Conservation (phyloP, 2,797 vertebrate species). For the Delichon dasypus region DNA sequence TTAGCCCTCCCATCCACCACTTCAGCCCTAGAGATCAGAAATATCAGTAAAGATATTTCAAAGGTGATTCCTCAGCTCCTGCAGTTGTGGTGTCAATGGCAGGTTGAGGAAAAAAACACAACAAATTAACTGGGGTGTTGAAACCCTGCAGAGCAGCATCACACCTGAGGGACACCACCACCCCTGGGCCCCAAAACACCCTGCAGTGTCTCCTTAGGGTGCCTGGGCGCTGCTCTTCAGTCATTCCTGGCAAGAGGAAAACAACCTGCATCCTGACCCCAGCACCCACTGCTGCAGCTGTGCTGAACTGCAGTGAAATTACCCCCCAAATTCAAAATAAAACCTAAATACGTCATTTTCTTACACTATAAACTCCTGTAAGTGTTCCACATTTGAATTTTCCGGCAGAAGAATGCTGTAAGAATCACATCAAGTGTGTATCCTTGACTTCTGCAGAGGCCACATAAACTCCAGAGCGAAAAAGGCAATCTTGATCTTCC, state of each 20-base stretch:
- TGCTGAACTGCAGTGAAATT: background rate
- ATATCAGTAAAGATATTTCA: background rate
- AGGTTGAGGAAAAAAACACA: background rate
- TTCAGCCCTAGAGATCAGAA: background rate
- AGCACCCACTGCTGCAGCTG: background rate
- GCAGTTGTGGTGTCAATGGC: background rate
- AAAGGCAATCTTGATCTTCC: background rate
- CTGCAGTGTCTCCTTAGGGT: background rate
- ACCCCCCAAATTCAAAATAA: background rate
- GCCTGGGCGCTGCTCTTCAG: background rate
- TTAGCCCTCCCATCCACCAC: background rate
- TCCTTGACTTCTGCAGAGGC: background rate
- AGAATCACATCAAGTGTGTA: background rate
- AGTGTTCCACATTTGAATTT: background rate
- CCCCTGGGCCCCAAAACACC: background rate
- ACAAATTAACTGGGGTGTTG: background rate
- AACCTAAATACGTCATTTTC: background rate
- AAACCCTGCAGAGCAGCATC: background rate
- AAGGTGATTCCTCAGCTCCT: background rate
- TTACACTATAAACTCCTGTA: background rate
- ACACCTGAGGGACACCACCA: background rate
- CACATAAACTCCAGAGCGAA: background rate
- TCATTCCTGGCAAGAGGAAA: background rate
- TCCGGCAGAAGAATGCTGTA: background rate
- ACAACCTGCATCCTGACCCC: rapidly evolving